Evolutionary conservation across 1,140 invertebrate species (phyloP).

Genomic region (Eueides isabella): DNA sequence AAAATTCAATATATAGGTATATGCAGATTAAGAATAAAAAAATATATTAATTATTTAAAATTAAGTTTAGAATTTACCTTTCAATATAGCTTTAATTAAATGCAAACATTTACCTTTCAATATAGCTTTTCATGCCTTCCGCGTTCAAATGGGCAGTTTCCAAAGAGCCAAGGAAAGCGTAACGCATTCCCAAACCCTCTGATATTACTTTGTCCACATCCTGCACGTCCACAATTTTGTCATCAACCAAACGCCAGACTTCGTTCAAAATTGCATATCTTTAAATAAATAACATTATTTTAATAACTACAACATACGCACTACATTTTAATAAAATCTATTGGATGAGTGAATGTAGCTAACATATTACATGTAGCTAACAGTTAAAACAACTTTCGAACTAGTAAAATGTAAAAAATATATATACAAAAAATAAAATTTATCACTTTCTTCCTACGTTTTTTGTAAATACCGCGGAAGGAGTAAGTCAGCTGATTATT

Average conservation of each 20-base stretch:
- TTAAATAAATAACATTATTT: neutral
- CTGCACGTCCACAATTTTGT: constrained; percentile 91
- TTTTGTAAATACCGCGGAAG: neutral
- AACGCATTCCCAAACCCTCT: constrained; percentile 96
- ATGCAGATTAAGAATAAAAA: too few species aligned
- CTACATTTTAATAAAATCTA: neutral
- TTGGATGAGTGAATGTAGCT: neutral
- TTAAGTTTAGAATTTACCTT: too few species aligned
- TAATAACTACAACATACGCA: too few species aligned
- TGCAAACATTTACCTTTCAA: constrained; percentile 79
- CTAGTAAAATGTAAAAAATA: neutral
- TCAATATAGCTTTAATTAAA: constrained; percentile 81
- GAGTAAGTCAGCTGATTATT: neutral
- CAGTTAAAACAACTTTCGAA: constrained; percentile 6
- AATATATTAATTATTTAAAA: too few species aligned
- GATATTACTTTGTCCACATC: constrained; percentile 97
- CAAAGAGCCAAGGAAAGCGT: constrained; percentile 96
- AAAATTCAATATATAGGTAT: too few species aligned
- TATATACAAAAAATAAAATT: neutral
- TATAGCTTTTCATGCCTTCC: constrained; percentile 87
- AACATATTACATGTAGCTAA: neutral
- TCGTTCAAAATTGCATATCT: constrained; percentile 97
- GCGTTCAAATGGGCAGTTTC: constrained; percentile 98
- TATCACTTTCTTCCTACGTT: neutral
- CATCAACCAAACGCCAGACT: constrained; percentile 93